Conservation (phyloP, 2,888 invertebrate species). For the Dorcus hopei region DNA sequence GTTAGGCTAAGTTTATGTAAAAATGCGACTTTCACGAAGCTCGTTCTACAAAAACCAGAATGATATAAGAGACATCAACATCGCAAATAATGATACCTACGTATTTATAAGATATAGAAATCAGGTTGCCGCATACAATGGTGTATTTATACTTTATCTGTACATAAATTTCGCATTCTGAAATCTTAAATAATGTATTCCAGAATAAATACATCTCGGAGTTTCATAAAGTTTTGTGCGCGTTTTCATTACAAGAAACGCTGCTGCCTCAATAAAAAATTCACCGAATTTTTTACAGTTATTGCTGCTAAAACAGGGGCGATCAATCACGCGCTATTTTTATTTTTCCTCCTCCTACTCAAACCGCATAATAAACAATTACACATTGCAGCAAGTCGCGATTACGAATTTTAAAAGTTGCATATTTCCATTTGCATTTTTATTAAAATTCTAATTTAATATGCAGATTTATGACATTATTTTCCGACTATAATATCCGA, state of each 20-base stretch:
- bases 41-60: conserved; percentile 3
- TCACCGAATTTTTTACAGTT: too few species aligned
- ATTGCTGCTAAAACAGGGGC: too few species aligned
- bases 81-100: conserved; percentile 12
- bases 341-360: too few species aligned
- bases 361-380: too few species aligned
- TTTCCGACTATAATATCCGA: conserved; percentile 11
- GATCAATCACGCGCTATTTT: too few species aligned
- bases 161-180: conserved; percentile 20
- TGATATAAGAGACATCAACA: conserved; percentile 11
- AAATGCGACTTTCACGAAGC: conserved; percentile 9
- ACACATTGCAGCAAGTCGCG: conserved; percentile 11
- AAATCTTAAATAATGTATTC: conserved; percentile 21
- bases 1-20: conserved; percentile 11
- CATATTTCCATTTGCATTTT: conserved; percentile 19
- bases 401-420: conserved; percentile 19
- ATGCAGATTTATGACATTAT: conserved; percentile 19
- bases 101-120: conserved; percentile 23
- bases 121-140: conserved; percentile 20
- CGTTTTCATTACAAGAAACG: too few species aligned
- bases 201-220: conserved; percentile 11
- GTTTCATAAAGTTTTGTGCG: too few species aligned
- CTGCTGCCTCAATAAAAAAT: too few species aligned
- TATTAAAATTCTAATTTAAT: conserved; percentile 20
- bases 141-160: conserved; percentile 19